These are phyloP conservation scores for Oxyteleia sp. DNA, from an alignment of 2,888 invertebrate species.

Conservation along the genomic window DNA sequence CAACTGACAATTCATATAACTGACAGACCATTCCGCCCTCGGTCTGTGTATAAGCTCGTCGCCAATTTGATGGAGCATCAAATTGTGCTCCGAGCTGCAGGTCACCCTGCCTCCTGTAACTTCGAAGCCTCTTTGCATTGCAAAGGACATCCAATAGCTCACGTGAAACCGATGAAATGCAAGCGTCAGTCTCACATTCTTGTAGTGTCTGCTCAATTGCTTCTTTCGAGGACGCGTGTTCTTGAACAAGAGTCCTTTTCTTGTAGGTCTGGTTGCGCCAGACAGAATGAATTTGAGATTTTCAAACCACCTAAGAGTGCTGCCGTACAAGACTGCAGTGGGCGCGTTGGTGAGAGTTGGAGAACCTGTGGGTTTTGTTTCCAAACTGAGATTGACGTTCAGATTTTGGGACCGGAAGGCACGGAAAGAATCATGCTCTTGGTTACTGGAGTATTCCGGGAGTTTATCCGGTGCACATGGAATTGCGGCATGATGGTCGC, in stretches of 20 bases:
- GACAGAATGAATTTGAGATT: constrained; percentile 97
- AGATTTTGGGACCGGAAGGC: constrained; percentile 95
- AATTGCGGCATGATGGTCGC: constrained; percentile 98
- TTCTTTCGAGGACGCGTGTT: constrained; percentile 95
- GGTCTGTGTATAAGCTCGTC: constrained; percentile 95
- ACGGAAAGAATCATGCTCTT: constrained; percentile 98
- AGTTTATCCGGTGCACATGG: constrained; percentile 98
- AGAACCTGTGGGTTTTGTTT: constrained; percentile 90
- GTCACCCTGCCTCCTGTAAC: constrained; percentile 94
- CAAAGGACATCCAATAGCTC: constrained; percentile 99
- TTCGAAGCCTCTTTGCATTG: constrained; percentile 97
- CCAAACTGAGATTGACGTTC: constrained; percentile 93
- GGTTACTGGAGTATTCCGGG: constrained; percentile 98
- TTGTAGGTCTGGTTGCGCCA: constrained; percentile 97
- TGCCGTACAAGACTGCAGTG: constrained; percentile 95
- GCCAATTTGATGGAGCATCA: constrained; percentile 91
- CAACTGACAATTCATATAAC: constrained; percentile 97
- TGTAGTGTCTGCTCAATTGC: constrained; percentile 97
- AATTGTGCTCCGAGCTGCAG: constrained; percentile 93
- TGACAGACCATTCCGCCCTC: constrained; percentile 96
- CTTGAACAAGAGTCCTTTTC: constrained; percentile 95
- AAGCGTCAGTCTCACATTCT: constrained; percentile 94
- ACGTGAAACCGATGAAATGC: constrained; percentile 95
- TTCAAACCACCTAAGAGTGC: constrained; percentile 98
- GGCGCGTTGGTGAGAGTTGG: constrained; percentile 89